Percentiles rank a stretch among this genome's conserved stretches.
Evolutionary conservation across 2,888 invertebrate species (phyloP).

Genomic region (Ichneumoninae sp.): DNA sequence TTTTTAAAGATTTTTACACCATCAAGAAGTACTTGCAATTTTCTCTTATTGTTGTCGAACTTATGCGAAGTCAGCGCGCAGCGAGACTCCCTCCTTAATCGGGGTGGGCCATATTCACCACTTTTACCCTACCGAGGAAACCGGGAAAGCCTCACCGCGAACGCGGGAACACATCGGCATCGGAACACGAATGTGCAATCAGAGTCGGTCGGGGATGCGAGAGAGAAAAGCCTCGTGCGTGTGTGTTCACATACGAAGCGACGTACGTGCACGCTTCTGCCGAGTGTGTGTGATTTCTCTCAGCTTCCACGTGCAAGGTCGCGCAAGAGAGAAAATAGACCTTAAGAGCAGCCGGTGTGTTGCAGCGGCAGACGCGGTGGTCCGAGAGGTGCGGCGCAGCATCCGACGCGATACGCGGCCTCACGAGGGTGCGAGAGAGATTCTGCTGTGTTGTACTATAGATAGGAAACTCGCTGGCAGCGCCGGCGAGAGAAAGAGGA

Average conservation of each 20-base stretch:
- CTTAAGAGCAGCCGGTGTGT: constrained; percentile 25
- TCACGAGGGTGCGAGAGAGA: constrained; percentile 23
- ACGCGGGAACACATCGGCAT: background rate
- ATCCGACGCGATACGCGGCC: background rate
- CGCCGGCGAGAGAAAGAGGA: background rate
- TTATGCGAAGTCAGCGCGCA: no score
- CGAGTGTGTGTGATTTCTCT: constrained; percentile 23
- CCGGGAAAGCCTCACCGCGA: background rate
- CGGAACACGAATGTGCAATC: constrained; percentile 24
- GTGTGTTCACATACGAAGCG: background rate
- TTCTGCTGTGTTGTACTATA: constrained; percentile 16
- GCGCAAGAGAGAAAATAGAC: constrained; percentile 59
- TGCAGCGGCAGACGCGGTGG: constrained; percentile 13
- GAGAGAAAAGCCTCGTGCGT: constrained; percentile 32
- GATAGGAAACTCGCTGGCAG: constrained; percentile 15
- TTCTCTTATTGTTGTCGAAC: no score
- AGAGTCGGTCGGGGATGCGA: background rate
- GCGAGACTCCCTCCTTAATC: no score
- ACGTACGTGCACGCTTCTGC: background rate
- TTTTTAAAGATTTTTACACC: no score
- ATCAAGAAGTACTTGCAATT: no score
- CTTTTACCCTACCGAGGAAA: background rate
- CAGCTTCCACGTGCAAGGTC: constrained; percentile 59
- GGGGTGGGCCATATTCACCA: no score
- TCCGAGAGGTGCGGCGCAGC: constrained; percentile 5